Evolutionary conservation across 2,888 invertebrate species (phyloP).

Genomic region (Lottia scabra): DNA sequence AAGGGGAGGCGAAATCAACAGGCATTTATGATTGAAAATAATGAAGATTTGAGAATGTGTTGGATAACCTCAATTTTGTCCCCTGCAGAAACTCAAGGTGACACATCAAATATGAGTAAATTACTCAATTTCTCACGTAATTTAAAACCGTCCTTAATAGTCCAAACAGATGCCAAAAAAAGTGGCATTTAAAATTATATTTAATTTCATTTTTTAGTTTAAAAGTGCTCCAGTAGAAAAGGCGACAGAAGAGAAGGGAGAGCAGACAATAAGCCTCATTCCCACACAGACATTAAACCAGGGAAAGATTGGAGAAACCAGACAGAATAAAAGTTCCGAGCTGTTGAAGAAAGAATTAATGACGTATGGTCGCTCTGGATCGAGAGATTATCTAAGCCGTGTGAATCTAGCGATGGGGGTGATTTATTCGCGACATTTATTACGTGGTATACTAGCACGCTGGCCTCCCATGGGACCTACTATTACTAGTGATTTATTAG

Average conservation of each 20-base stretch:
- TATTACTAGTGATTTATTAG: conserved; percentile 61
- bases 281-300: conserved; percentile 53
- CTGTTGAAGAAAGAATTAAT: conserved; percentile 63
- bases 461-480: conserved; percentile 61
- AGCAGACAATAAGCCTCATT: conserved; percentile 57
- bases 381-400: conserved; percentile 55
- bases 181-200: no score
- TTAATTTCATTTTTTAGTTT: not conserved
- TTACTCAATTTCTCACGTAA: no score
- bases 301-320: conserved; percentile 56
- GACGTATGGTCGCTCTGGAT: conserved; percentile 55
- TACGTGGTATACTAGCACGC: conserved; percentile 62
- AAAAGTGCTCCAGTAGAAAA: conserved; percentile 26
- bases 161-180: no score
- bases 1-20: no score
- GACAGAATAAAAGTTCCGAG: conserved; percentile 56
- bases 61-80: no score
- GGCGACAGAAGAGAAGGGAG: conserved; percentile 56
- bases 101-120: no score
- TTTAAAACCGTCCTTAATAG: no score
- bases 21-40: no score
- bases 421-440: conserved; percentile 62
- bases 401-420: conserved; percentile 63
- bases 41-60: no score
- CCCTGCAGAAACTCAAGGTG: no score